phyloP scores from a whole-genome alignment of 2,113 vertebrate species.

The Helogale parvula region DNA sequence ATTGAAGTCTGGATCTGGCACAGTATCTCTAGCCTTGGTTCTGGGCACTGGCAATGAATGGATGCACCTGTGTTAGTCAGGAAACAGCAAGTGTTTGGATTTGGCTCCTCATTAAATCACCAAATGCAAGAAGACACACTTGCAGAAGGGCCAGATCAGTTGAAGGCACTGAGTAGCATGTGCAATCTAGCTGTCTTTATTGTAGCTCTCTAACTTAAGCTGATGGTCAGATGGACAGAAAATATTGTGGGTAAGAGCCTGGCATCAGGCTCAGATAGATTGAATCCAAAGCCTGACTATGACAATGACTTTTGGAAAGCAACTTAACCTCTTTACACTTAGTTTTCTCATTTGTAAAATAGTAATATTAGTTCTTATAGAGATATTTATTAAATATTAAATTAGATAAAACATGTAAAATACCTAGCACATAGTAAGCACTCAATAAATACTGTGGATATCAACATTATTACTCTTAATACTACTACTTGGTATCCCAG shows the following conservation, averaged over 20 bases:
- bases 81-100: not conserved
- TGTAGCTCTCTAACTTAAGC: not conserved
- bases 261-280: not conserved
- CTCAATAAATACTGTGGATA: not conserved
- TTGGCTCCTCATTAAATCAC: not conserved
- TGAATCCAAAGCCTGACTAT: not conserved
- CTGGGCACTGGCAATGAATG: not conserved
- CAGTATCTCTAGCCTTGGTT: not conserved
- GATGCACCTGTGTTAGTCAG: not conserved
- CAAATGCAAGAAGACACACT: not conserved
- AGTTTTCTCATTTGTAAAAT: slow-evolving; percentile 11
- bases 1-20: not conserved
- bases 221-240: not conserved
- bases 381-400: not conserved
- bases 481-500: not conserved
- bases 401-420: slow-evolving; percentile 11
- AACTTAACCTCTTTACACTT: not conserved
- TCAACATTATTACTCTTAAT: not conserved
- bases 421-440: not conserved
- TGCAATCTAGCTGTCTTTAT: not conserved
- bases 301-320: not conserved
- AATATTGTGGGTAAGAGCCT: not conserved
- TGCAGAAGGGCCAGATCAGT: not conserved
- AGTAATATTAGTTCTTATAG: not conserved
- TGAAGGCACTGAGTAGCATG: not conserved